These are phyloP conservation scores for Phodopus roborovskii DNA, from an alignment of 2,113 vertebrate species.

Conservation along the genomic window DNA sequence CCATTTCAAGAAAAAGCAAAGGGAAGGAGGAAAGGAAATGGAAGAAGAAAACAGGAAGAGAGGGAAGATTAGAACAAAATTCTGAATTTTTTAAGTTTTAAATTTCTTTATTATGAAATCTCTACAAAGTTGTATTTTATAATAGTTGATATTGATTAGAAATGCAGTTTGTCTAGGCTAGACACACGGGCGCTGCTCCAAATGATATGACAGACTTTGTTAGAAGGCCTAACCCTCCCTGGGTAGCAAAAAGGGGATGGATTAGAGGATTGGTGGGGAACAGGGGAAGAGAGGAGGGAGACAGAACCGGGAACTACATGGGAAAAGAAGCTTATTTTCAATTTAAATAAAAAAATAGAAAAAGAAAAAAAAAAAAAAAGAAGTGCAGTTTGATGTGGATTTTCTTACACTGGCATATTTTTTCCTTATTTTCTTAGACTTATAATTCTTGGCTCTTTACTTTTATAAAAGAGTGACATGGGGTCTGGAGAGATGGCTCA, in stretches of 20 bases:
- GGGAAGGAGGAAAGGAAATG: neutral
- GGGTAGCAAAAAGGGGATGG: too few species aligned
- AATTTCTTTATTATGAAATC: neutral
- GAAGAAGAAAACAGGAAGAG: fast-evolving
- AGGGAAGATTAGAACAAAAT: neutral
- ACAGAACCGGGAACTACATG: too few species aligned
- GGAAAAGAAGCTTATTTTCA: too few species aligned
- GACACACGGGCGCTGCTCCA: too few species aligned
- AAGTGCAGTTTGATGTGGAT: neutral
- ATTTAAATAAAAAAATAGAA: too few species aligned
- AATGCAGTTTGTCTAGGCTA: too few species aligned
- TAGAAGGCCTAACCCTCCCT: too few species aligned
- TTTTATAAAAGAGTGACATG: neutral
- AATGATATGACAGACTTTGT: too few species aligned
- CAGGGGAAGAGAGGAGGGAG: too few species aligned
- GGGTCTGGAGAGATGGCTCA: neutral
- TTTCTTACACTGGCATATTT: neutral
- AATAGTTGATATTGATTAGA: neutral
- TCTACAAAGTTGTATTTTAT: neutral
- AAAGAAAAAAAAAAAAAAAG: too few species aligned
- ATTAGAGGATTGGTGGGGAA: too few species aligned
- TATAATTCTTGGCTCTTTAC: slow-evolving; percentile 3
- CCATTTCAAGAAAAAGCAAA: neutral
- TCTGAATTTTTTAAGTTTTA: neutral
- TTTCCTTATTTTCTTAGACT: neutral